Evolutionary conservation across 2,113 vertebrate species (phyloP), one percentile per base, ranked within the genome.

Genomic region (Meles meles): DNA sequence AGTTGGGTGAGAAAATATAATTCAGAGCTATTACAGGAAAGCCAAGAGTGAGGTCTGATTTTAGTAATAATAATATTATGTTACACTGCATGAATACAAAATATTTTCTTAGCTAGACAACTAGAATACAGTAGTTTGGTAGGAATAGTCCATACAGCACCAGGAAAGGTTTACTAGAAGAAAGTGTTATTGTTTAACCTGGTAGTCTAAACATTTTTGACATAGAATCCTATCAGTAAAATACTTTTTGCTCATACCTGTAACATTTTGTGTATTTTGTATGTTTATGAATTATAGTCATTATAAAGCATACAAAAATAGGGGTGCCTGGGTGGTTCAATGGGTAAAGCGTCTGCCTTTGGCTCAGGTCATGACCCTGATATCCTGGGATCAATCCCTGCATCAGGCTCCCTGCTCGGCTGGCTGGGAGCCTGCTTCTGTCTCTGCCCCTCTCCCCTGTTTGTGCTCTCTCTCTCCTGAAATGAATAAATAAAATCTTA

Each of bases 251-350:
- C 10, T 93, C 34, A 88, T 27, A 94, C 18, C 25, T 61, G 11
- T n/a, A 93, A 44, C 80, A 85, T 65, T 82, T 69, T 37, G 8
- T 20, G 10, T 69, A 69, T 69, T 69, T 69, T 84, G 52, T 94
- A 18, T 76, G 88, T 65, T 86, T 97, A 65, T 84, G 87, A 57
- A 87, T 96, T 92, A 76, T 47, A 93, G 85, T 82, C 47, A 81
- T 92, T 83, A 44, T 96, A 93, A 82, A 80, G 90, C 39, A 55
- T 23, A 59, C 11, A 90, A 65, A 92, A 86, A 85, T 72, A 94
- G 25, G 59, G 59, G 9, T 7, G 23, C 57, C 57, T 59, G 57
- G 57, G 55, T 57, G 20, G 20, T 21, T 57, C 55, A 57, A 20
- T 21, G 6, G 55, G 20, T 57, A 21, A 21, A 49, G 55, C 57